phyloP scores from a whole-genome alignment of 1,140 invertebrate species.

The Ladona fulva region DNA sequence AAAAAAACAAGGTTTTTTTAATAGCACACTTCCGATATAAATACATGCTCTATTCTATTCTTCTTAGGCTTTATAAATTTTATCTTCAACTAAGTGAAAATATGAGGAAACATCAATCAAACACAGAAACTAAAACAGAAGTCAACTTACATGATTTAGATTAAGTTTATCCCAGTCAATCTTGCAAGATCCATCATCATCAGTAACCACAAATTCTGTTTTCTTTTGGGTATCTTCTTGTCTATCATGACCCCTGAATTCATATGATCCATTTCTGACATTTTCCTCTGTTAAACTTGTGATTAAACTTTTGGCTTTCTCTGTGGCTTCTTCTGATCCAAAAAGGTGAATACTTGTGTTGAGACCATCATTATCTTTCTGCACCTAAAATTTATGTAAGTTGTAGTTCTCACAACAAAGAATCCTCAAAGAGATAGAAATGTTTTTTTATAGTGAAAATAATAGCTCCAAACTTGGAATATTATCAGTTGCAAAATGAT shows the following conservation, averaged over 20 bases:
- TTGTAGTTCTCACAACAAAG: too few relatives aligned
- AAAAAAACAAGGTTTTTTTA: too few relatives aligned
- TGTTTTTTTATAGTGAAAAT: too few relatives aligned
- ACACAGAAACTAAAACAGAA: slow-evolving; percentile 30
- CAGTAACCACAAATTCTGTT: slow-evolving; percentile 30
- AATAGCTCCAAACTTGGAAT: too few relatives aligned
- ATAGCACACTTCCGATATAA: too few relatives aligned
- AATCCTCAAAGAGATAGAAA: too few relatives aligned
- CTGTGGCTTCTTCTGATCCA: slow-evolving; percentile 42
- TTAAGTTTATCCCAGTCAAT: slow-evolving; percentile 36
- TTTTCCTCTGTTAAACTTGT: neutral
- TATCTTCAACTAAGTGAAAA: too few relatives aligned
- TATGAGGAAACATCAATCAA: too few relatives aligned
- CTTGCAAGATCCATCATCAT: slow-evolving; percentile 20
- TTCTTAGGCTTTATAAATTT: too few relatives aligned
- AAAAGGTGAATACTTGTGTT: slow-evolving; percentile 30
- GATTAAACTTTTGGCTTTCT: slow-evolving; percentile 46
- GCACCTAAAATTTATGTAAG: too few relatives aligned
- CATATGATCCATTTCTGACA: slow-evolving; percentile 16
- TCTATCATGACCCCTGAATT: slow-evolving; percentile 13
- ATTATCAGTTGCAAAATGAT: too few relatives aligned
- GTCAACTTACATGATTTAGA: slow-evolving; percentile 33
- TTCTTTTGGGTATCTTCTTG: slow-evolving; percentile 25
- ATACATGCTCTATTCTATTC: too few relatives aligned
- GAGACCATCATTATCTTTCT: slow-evolving; percentile 16